These are phyloP conservation scores for Centropristis striata DNA, from an alignment of 2,113 vertebrate species.

Conservation along the genomic window DNA sequence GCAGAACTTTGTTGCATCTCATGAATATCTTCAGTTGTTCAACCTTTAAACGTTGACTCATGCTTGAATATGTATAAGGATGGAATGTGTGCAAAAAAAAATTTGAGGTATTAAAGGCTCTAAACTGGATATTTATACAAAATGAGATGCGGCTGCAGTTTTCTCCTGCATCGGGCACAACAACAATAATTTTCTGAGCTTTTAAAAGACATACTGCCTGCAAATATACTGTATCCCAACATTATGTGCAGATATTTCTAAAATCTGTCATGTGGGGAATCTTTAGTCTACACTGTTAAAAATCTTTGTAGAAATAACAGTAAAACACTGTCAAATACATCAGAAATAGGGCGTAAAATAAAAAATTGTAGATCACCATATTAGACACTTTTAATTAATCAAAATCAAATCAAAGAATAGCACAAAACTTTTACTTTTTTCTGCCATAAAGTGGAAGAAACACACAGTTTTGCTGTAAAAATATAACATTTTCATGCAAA, in stretches of 20 bases:
- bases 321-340: no score
- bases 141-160: conserved; percentile 6
- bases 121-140: neutral
- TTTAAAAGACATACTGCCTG: neutral
- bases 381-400: no score
- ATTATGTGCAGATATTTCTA: neutral
- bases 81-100: neutral
- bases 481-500: no score
- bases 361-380: no score
- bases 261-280: neutral
- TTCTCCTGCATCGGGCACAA: neutral
- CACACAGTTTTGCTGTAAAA: no score
- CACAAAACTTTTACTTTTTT: no score
- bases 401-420: no score
- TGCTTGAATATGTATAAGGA: neutral
- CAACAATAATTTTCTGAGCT: neutral
- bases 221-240: neutral
- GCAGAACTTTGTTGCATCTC: neutral
- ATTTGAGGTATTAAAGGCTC: neutral
- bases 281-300: no score
- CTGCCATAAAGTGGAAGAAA: no score
- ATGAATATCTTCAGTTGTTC: neutral
- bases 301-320: no score
- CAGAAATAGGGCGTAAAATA: no score
- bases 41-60: neutral